A percentile compares a stretch with the other conserved stretches of the same genome.
These are phyloP conservation scores for Laticauda laticaudata DNA, from an alignment of 2,113 vertebrate genomes.

Conservation along the genomic window DNA sequence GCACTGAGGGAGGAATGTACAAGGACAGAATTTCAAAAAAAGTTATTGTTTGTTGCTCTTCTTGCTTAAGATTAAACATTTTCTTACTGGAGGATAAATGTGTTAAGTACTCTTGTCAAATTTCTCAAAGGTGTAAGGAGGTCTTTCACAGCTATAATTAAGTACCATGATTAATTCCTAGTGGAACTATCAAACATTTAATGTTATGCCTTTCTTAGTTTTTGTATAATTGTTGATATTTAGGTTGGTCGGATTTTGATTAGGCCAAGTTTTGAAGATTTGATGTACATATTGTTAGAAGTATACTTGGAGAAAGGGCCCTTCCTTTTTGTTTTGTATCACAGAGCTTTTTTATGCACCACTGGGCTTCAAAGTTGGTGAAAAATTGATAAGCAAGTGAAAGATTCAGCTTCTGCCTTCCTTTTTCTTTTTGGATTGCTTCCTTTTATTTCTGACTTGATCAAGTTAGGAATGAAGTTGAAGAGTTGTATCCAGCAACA, in stretches of 20 bases:
- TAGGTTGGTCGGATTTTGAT: neutral
- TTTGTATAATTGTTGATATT: neutral
- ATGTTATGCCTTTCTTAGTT: constrained; percentile 9
- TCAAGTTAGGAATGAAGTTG: neutral
- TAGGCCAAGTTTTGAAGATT: neutral
- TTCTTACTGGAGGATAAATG: constrained; percentile 21
- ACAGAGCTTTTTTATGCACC: neutral
- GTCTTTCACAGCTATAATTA: constrained; percentile 34
- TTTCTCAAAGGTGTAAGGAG: neutral
- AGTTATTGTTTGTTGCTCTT: constrained; percentile 51
- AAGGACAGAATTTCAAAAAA: constrained; percentile 74
- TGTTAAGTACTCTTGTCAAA: neutral
- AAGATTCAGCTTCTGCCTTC: neutral
- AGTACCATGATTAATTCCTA: neutral
- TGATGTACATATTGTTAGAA: neutral
- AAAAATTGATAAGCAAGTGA: neutral
- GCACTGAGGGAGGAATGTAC: constrained; percentile 66
- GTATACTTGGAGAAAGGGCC: neutral
- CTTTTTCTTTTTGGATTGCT: neutral
- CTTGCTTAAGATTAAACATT: constrained; percentile 45
- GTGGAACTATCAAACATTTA: neutral
- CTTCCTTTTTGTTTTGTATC: neutral
- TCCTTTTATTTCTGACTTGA: neutral
- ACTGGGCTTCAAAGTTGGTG: neutral
- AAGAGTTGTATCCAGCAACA: neutral